Conservation (phyloP, 1,140 invertebrate species). For the Stegodyphus mimosarum region DNA sequence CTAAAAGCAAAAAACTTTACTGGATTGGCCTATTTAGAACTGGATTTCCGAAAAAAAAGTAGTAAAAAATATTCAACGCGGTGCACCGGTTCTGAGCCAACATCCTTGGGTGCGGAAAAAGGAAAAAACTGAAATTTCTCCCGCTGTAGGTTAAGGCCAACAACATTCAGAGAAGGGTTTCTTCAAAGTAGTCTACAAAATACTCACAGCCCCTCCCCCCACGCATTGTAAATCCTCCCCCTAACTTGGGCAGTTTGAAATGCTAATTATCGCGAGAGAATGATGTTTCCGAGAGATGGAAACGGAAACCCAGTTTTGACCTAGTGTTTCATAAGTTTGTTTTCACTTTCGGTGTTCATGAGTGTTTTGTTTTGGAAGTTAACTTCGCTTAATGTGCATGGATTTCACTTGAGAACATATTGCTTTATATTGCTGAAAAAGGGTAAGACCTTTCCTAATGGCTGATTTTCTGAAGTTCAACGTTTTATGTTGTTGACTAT, state of each 20-base stretch:
- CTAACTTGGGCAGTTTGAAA: not conserved
- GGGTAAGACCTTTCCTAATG: no score
- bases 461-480: no score
- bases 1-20: no score
- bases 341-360: slow-evolving; percentile 10
- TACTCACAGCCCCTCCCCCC: not conserved
- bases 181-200: slow-evolving; percentile 17
- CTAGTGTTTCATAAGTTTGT: slow-evolving; percentile 3
- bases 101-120: slow-evolving; percentile 52
- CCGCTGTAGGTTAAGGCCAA: slow-evolving; percentile 57
- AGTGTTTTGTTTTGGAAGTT: no score
- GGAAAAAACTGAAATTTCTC: slow-evolving; percentile 42
- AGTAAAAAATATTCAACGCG: not conserved
- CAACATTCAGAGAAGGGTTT: slow-evolving; percentile 55
- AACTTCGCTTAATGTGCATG: no score
- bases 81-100: slow-evolving; percentile 54
- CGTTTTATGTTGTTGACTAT: no score
- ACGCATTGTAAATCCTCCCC: not conserved
- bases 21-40: slow-evolving; percentile 56
- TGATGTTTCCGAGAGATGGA: not conserved
- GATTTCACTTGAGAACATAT: no score
- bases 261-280: slow-evolving; percentile 2
- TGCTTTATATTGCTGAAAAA: no score
- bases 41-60: slow-evolving; percentile 35
- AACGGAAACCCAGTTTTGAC: slow-evolving; percentile 10